phyloP scores from a whole-genome alignment of 1,140 invertebrate genomes.

The Cyclina sinensis region DNA sequence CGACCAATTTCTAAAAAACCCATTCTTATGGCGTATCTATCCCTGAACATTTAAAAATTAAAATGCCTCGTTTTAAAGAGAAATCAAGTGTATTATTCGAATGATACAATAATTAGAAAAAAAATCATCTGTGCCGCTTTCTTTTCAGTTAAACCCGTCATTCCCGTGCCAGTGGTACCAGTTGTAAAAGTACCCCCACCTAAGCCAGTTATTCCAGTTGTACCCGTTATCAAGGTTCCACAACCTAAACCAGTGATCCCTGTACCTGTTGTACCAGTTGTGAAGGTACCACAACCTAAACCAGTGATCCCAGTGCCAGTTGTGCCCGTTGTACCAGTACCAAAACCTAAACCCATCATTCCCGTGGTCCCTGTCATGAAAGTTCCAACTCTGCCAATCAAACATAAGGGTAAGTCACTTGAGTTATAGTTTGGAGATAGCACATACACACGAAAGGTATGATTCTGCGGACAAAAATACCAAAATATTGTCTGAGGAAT shows the following conservation, averaged over 20 bases:
- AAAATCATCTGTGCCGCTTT: too few species aligned
- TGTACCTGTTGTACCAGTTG: conserved; percentile 10
- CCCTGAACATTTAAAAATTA: too few species aligned
- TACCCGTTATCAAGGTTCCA: conserved; percentile 30
- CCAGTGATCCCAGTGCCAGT: conserved; percentile 12
- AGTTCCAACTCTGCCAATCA: conserved; percentile 4
- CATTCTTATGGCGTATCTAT: too few species aligned
- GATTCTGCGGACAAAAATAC: too few species aligned
- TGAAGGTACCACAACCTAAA: conserved; percentile 31
- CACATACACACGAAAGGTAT: too few species aligned
- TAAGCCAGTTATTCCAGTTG: neutral
- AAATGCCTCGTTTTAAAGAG: too few species aligned
- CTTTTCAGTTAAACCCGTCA: conserved; percentile 36
- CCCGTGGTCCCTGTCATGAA: conserved; percentile 18
- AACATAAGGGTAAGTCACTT: neutral
- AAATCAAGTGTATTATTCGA: too few species aligned
- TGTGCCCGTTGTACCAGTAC: conserved; percentile 2
- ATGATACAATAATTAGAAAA: too few species aligned
- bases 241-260: conserved; percentile 14
- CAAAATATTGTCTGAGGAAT: too few species aligned
- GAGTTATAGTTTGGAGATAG: too few species aligned
- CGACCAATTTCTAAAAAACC: too few species aligned
- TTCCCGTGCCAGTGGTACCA: conserved; percentile 28
- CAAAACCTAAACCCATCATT: conserved; percentile 16
- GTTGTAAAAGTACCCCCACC: conserved; percentile 17